These are phyloP conservation scores for Carlito syrichta DNA, from an alignment of 2,113 vertebrate genomes.

Conservation along the genomic window DNA sequence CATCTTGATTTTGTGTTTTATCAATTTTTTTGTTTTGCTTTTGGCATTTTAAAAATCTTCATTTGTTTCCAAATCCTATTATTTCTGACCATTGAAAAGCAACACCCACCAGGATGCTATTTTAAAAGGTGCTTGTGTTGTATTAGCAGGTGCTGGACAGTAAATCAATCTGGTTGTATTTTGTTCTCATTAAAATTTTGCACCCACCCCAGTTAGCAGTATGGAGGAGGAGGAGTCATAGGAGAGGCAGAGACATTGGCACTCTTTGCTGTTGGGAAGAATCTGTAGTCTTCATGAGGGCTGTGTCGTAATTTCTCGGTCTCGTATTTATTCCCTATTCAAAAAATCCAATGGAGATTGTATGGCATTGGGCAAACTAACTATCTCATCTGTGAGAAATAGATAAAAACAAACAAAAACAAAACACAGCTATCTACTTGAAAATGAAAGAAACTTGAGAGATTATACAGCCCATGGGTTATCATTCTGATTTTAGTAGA, in stretches of 20 bases:
- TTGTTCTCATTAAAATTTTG: conserved; percentile 38
- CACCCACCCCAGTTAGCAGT: neutral
- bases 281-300: neutral
- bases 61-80: conserved; percentile 43
- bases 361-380: neutral
- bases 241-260: neutral
- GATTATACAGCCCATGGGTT: neutral
- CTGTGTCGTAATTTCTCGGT: neutral
- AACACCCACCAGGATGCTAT: conserved; percentile 9
- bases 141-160: neutral
- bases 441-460: neutral
- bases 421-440: neutral
- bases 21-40: neutral
- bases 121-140: conserved; percentile 24
- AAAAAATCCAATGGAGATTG: neutral
- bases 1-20: neutral
- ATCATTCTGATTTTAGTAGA: neutral
- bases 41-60: neutral
- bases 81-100: conserved; percentile 49
- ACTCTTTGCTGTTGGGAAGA: neutral
- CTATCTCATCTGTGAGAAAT: neutral
- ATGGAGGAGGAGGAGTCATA: neutral
- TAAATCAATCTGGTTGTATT: conserved; percentile 10
- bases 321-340: fast-evolving
- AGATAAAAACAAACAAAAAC: neutral